Conservation (phyloP, 2,888 invertebrate genomes). For the Tipula helvola region DNA sequence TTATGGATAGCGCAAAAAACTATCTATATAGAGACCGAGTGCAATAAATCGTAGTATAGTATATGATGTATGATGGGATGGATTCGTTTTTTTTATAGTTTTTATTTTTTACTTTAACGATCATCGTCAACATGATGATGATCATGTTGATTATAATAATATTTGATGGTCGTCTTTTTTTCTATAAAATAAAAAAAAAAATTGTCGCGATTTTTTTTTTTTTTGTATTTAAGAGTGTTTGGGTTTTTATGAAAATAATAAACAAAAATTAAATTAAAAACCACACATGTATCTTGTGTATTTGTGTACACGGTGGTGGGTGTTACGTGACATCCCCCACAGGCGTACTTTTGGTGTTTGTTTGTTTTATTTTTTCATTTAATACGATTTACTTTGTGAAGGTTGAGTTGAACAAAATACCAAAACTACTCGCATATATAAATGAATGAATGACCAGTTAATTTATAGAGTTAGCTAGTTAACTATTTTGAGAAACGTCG, state of each 20-base stretch:
- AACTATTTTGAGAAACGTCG: neutral
- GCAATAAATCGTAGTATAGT: neutral
- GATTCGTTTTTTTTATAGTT: neutral
- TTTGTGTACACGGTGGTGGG: neutral
- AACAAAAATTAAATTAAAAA: neutral
- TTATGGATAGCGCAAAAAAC: neutral
- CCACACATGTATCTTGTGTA: neutral
- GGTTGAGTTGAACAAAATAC: neutral
- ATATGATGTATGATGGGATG: neutral
- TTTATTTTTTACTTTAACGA: neutral
- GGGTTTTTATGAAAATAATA: neutral
- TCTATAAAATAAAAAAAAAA: neutral
- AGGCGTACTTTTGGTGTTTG: neutral
- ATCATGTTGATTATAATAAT: neutral
- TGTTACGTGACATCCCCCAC: neutral
- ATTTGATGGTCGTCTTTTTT: neutral
- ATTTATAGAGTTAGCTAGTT: neutral
- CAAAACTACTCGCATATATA: neutral
- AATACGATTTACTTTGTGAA: neutral
- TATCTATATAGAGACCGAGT: neutral
- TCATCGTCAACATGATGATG: neutral
- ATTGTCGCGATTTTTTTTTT: neutral
- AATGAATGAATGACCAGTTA: neutral
- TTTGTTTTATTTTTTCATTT: neutral
- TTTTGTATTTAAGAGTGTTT: neutral